Percentiles rank a stretch among this genome's conserved stretches.
phyloP scores from a whole-genome alignment of 2,113 vertebrate genomes.

The Eublepharis macularius region DNA sequence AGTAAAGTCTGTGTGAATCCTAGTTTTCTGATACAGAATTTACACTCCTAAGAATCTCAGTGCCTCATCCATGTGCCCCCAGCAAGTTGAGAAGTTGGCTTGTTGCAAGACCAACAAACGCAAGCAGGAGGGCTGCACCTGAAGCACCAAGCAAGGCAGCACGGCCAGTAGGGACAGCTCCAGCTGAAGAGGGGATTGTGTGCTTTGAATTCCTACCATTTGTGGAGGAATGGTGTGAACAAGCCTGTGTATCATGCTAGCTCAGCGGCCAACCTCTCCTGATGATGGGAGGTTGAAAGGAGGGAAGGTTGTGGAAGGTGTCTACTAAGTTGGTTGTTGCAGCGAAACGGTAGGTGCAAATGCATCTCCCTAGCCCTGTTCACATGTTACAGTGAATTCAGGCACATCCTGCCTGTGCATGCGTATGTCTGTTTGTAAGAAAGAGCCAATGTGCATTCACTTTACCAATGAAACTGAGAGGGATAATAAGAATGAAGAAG shows the following conservation, averaged over 20 bases:
- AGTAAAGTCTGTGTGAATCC: not conserved
- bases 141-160: not conserved
- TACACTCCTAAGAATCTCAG: not conserved
- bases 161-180: not conserved
- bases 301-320: slow-evolving; percentile 57
- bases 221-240: slow-evolving; percentile 4
- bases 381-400: not conserved
- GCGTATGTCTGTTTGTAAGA: too few species aligned
- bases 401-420: too few species aligned
- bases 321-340: slow-evolving; percentile 55
- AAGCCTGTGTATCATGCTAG: slow-evolving; percentile 43
- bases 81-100: slow-evolving; percentile 27
- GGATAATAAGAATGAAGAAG: not conserved
- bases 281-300: slow-evolving; percentile 39
- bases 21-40: not conserved
- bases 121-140: not conserved
- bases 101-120: slow-evolving; percentile 2
- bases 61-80: not conserved
- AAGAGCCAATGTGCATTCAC: too few species aligned
- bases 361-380: slow-evolving; percentile 44
- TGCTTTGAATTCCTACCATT: too few species aligned
- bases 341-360: slow-evolving; percentile 40
- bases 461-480: too few species aligned
- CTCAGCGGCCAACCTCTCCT: slow-evolving; percentile 25
- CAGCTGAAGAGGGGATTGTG: not conserved